These are phyloP conservation scores for Solenopsis fugax DNA, from an alignment of 1,140 invertebrate genomes.

Conservation along the genomic window DNA sequence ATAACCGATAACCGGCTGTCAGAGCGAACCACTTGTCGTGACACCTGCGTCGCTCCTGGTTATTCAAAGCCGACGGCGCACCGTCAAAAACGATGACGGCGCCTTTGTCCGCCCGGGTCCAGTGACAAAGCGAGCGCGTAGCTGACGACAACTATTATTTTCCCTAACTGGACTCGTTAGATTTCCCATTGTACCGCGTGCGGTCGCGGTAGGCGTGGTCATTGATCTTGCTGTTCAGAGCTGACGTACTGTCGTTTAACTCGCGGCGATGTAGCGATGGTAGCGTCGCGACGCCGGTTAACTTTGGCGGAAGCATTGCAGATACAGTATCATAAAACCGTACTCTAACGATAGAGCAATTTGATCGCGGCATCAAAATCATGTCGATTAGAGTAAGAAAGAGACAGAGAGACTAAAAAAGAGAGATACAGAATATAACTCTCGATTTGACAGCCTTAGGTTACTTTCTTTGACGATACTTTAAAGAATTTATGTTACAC, in stretches of 20 bases:
- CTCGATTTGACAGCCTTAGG: neutral
- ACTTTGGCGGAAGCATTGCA: constrained; percentile 26
- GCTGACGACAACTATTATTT: constrained; percentile 79
- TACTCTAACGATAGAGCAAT: neutral
- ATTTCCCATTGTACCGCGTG: constrained; percentile 54
- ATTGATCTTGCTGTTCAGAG: constrained; percentile 61
- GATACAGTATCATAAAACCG: constrained; percentile 8
- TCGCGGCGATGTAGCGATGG: constrained; percentile 31
- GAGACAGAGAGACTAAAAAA: neutral
- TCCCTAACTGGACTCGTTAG: constrained; percentile 67
- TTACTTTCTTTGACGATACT: too few species aligned
- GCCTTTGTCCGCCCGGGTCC: constrained; percentile 80
- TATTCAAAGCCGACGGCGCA: constrained; percentile 80
- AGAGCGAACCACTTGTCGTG: constrained; percentile 81
- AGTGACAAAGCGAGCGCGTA: constrained; percentile 72
- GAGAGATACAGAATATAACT: neutral
- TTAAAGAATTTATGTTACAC: too few species aligned
- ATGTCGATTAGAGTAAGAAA: neutral
- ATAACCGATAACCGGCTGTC: constrained; percentile 82
- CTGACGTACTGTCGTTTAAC: constrained; percentile 52
- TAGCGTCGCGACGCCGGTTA: constrained; percentile 40
- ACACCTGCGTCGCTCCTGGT: constrained; percentile 77
- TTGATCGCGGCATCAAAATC: constrained; percentile 6
- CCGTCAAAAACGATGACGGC: constrained; percentile 81
- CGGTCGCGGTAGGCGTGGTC: constrained; percentile 51